Evolutionary conservation across 2,888 invertebrate species (phyloP).

Genomic region (Euplexia lucipara): DNA sequence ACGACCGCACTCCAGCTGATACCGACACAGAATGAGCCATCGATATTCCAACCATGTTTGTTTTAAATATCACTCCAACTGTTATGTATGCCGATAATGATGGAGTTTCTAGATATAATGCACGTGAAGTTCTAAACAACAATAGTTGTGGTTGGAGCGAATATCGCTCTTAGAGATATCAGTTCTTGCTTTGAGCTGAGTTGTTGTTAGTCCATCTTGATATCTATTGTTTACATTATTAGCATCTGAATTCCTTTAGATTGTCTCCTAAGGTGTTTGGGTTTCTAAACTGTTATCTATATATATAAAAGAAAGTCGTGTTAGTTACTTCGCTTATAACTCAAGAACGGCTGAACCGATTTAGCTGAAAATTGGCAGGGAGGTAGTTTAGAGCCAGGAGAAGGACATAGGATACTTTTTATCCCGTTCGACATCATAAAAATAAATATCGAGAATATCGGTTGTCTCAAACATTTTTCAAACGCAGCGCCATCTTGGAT

Average conservation of each 20-base stretch:
- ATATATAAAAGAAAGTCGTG: too few relatives aligned
- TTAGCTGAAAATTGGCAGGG: too few relatives aligned
- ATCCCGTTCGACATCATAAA: too few relatives aligned
- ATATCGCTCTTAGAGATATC: neutral
- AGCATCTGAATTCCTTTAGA: neutral
- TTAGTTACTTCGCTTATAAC: too few relatives aligned
- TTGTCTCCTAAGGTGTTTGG: neutral
- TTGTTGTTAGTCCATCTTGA: neutral
- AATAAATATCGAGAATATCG: too few relatives aligned
- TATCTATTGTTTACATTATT: neutral
- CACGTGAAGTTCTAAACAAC: conserved; percentile 31
- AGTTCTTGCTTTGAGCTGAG: neutral
- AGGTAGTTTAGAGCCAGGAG: too few relatives aligned
- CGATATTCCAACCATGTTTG: conserved; percentile 47
- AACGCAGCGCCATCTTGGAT: too few relatives aligned
- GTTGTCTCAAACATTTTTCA: too few relatives aligned
- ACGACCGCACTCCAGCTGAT: conserved; percentile 45
- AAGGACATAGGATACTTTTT: too few relatives aligned
- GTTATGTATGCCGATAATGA: conserved; percentile 42
- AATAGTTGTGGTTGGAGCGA: conserved; percentile 8
- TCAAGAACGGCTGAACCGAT: too few relatives aligned
- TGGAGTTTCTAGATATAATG: conserved; percentile 41
- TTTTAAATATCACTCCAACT: conserved; percentile 50
- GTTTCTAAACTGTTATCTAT: neutral
- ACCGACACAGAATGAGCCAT: conserved; percentile 43